These are phyloP conservation scores for Vulpes ferrilata DNA, from an alignment of 2,113 vertebrate species.

Conservation along the genomic window DNA sequence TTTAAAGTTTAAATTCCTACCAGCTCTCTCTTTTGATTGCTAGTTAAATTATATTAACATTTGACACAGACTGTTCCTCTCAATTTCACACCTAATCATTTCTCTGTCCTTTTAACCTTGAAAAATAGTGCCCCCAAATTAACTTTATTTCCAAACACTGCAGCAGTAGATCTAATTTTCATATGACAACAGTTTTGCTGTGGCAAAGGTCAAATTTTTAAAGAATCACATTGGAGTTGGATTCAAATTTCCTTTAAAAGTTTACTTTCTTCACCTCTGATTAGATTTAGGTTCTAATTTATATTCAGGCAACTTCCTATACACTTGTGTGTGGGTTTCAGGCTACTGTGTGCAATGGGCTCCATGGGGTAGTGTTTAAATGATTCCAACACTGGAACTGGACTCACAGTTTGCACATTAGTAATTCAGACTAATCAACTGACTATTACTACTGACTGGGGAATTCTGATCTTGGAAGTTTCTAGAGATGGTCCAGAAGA, in stretches of 20 bases:
- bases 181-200: not conserved
- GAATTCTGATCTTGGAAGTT: not conserved
- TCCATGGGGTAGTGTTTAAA: not conserved
- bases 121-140: constrained; percentile 54
- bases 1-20: constrained; percentile 65
- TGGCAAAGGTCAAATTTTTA: constrained; percentile 26
- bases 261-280: not conserved
- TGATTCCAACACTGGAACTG: not conserved
- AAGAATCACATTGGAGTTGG: not conserved
- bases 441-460: not conserved
- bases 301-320: not conserved
- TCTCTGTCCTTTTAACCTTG: constrained; percentile 3
- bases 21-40: constrained; percentile 38
- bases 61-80: constrained; percentile 24
- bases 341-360: fast-evolving
- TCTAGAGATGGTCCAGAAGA: not conserved
- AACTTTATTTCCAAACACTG: constrained; percentile 33
- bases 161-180: not conserved
- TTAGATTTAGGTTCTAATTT: not conserved
- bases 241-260: constrained; percentile 4
- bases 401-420: not conserved
- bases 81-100: constrained; percentile 37
- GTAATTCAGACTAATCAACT: not conserved
- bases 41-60: constrained; percentile 63
- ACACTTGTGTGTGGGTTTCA: not conserved